Conservation (phyloP, 2,113 vertebrate genomes). For the Emydura subglobosa region DNA sequence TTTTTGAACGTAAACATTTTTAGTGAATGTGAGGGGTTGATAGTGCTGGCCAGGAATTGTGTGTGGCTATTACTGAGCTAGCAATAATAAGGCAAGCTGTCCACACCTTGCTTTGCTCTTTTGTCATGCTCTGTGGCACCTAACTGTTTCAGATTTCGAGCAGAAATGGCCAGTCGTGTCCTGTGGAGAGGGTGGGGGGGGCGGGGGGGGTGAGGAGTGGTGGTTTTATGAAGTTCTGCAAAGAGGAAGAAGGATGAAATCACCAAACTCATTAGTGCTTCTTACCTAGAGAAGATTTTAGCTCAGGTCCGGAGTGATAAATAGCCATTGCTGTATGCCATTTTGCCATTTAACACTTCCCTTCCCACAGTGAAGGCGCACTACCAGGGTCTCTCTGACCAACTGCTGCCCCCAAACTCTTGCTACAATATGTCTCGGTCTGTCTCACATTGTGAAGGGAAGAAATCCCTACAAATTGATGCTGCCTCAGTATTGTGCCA, state of each 20-base stretch:
- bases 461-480: not conserved
- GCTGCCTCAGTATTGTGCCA: not conserved
- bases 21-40: not conserved
- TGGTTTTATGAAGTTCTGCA: not conserved
- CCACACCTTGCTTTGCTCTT: not conserved
- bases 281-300: not conserved
- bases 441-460: not conserved
- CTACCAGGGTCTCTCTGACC: not conserved
- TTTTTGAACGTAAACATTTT: not conserved
- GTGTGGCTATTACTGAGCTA: not conserved
- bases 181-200: rapidly evolving
- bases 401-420: not conserved
- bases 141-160: not conserved
- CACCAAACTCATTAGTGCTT: not conserved
- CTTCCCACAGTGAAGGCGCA: not conserved
- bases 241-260: not conserved
- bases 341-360: not conserved
- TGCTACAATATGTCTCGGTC: not conserved
- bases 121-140: rapidly evolving
- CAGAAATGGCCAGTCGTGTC: not conserved
- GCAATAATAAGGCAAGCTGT: not conserved
- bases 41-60: not conserved
- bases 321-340: not conserved
- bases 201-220: not conserved
- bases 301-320: not conserved